A percentile compares a stretch with the other conserved stretches of the same genome.
phyloP scores from a whole-genome alignment of 2,113 vertebrate species.

The Tetrax tetrax region DNA sequence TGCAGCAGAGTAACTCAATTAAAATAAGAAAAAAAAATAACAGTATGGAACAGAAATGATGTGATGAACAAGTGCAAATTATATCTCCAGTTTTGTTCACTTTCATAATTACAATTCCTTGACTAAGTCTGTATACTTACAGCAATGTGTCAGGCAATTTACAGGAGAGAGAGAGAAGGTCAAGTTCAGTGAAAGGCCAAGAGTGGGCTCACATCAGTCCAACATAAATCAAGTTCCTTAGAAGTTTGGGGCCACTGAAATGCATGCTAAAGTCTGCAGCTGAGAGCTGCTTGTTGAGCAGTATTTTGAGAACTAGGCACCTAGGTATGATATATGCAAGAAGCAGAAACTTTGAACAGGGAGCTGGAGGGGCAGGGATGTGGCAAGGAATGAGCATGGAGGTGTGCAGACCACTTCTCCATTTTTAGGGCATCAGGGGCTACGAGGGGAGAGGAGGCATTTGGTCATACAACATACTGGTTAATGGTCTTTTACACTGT shows the following conservation, averaged over 20 bases:
- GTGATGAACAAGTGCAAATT: constrained; percentile 28
- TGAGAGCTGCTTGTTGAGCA: fast-evolving
- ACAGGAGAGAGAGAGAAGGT: neutral
- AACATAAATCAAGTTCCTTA: neutral
- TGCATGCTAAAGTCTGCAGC: neutral
- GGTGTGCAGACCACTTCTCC: neutral
- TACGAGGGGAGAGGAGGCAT: neutral
- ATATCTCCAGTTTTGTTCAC: neutral
- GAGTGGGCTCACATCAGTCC: neutral
- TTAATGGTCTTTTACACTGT: neutral
- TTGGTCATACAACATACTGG: neutral
- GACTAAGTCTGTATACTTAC: neutral
- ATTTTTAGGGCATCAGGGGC: neutral
- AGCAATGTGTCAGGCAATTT: constrained; percentile 16
- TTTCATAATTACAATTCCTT: constrained; percentile 31
- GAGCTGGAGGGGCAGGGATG: neutral
- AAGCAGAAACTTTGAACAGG: no score
- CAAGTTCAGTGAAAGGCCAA: neutral
- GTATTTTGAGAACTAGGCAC: neutral
- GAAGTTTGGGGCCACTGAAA: neutral
- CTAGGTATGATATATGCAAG: neutral
- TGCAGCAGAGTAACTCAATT: constrained; percentile 13
- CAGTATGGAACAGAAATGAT: neutral
- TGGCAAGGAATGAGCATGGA: neutral
- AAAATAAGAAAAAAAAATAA: constrained; percentile 20